Conservation (phyloP, 2,888 invertebrate genomes). For the Scelioninae gen. 1 region DNA sequence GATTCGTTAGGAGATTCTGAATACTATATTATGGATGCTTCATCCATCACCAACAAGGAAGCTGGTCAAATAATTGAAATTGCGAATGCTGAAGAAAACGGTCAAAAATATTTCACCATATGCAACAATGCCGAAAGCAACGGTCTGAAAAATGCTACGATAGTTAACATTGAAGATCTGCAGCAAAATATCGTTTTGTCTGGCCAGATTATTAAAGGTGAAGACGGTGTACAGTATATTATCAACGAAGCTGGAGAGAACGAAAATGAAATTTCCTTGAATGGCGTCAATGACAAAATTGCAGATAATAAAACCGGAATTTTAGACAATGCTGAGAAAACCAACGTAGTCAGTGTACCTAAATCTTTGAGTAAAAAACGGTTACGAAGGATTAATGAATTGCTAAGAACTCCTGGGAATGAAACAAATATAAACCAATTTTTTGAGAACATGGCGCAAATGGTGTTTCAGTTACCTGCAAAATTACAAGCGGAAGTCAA, state of each 20-base stretch:
- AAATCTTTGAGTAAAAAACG: conserved; percentile 4
- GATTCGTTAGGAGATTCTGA: conserved; percentile 60
- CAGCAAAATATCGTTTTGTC: conserved; percentile 49
- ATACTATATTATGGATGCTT: conserved; percentile 57
- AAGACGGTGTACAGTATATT: conserved; percentile 22
- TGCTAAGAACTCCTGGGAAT: conserved; percentile 56
- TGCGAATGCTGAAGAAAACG: conserved; percentile 21
- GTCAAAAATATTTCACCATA: conserved; percentile 57
- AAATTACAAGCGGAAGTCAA: conserved; percentile 81
- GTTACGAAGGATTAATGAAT: conserved; percentile 38
- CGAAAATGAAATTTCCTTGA: neutral
- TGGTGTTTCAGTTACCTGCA: conserved; percentile 78
- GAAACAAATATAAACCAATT: conserved; percentile 79
- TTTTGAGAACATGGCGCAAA: conserved; percentile 81
- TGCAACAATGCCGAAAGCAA: conserved; percentile 26
- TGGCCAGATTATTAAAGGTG: conserved; percentile 2
- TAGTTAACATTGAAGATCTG: conserved; percentile 37
- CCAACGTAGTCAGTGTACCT: neutral
- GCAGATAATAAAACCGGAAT: neutral
- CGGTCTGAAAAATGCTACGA: conserved; percentile 33
- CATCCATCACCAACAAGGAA: conserved; percentile 20
- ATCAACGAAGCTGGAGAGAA: neutral
- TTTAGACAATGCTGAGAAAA: neutral
- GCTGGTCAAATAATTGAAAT: conserved; percentile 45
- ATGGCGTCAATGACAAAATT: neutral